Percentiles rank a stretch among this genome's conserved stretches.
These are phyloP conservation scores for Grammomys dolichurus DNA, from an alignment of 2,113 vertebrate genomes.

Conservation along the genomic window DNA sequence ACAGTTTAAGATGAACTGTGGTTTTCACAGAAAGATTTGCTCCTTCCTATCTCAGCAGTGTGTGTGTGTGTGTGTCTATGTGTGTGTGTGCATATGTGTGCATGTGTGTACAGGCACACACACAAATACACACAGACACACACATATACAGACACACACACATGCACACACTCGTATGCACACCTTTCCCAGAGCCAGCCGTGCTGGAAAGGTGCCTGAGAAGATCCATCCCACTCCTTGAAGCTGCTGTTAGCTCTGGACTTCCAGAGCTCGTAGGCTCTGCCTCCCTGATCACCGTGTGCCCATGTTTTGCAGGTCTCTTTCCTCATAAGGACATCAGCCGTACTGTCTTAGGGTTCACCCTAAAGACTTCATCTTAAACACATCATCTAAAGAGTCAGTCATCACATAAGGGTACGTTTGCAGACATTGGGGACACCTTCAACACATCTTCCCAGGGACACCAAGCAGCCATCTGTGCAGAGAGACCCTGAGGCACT, in stretches of 20 bases:
- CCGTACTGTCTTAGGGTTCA: background rate
- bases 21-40: too few relatives aligned
- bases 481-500: background rate
- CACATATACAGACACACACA: too few relatives aligned
- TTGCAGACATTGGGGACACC: fast-evolving
- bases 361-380: background rate
- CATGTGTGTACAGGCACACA: too few relatives aligned
- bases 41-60: background rate
- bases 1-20: background rate
- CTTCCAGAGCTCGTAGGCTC: fast-evolving
- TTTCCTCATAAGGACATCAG: too few relatives aligned
- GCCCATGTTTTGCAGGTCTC: fast-evolving
- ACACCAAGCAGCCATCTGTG: too few relatives aligned
- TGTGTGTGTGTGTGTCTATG: too few relatives aligned
- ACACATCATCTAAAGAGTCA: background rate
- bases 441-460: fast-evolving
- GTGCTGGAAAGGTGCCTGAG: fast-evolving
- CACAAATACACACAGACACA: too few relatives aligned
- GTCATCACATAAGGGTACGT: background rate
- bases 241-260: background rate
- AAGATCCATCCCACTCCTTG: fast-evolving
- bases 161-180: too few relatives aligned
- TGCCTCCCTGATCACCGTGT: background rate
- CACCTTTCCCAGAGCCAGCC: background rate
- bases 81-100: too few relatives aligned